Base-by-base conservation (phyloP, 2,888 invertebrate species). In the Drosophila bunnanda region DNA sequence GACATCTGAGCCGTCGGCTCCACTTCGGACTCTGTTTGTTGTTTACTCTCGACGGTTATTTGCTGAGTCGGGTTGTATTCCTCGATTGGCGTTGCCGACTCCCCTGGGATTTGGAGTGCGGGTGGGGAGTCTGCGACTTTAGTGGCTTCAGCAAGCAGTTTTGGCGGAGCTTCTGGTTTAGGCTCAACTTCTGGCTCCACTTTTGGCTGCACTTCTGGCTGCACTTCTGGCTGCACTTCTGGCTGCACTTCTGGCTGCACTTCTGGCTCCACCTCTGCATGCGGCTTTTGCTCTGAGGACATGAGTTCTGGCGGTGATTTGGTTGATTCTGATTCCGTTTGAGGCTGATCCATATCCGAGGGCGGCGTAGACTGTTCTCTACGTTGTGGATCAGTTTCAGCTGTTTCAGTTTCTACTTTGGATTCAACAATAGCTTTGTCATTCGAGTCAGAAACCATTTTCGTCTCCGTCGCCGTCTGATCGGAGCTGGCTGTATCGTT, bases 1-100 rank as follows among this genome's bases (percentile, higher is more conserved):
- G 46, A 46, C 30, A 46, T 17, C 28, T 17, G 46, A 46, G 28
- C n/a, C 46, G 28, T 46, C 8, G 46, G 46, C 28, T 17, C n/a
- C 28, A 12, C 46, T 17, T 17, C 28, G n/a, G 10, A 0, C 3
- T n/a, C 17, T 1, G 17, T 30, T 28, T 46, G 28, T 30, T 30
- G 30, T 10, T 10, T 7, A 1, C 10, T n/a, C 28, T n/a, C 46
- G 12, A 4, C n/a, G n/a, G 2, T 6, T 1, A 3, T 2, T 17
- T 17, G 46, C 46, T 12, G 28, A 15, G 15, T 25, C 4, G 15
- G 9, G 15, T 25, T 12, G 10, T 9, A 28, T n/a, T n/a, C 28
- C 4, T 46, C 25, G 4, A 1, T 4, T 25, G 25, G 15, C 9
- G 9, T 15, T 25, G 44, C 2, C 9, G 25, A 2, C 25, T n/a